Conservation (phyloP, 2,113 vertebrate genomes). For the Nymphicus hollandicus region DNA sequence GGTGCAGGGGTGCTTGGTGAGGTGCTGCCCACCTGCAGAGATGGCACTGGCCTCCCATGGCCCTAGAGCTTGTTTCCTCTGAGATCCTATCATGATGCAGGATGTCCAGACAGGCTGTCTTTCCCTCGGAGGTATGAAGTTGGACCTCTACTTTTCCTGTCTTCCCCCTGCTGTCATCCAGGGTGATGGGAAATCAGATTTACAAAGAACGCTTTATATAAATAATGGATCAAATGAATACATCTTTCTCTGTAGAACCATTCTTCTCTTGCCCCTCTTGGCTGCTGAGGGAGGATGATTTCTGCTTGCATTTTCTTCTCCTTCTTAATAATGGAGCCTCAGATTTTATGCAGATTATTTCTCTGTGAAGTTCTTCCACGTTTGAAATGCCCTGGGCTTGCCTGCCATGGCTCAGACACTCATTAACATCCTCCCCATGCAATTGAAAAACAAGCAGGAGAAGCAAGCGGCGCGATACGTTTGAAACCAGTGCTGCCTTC, state of each 20-base stretch:
- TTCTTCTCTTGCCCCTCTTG: constrained; percentile 46
- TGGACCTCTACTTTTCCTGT: constrained; percentile 35
- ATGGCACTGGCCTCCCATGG: background rate
- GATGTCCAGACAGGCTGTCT: background rate
- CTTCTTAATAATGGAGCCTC: constrained; percentile 48
- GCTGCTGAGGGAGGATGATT: constrained; percentile 23
- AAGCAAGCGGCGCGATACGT: background rate
- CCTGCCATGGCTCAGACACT: constrained; percentile 52
- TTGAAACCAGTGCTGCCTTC: background rate
- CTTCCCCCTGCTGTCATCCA: constrained; percentile 47
- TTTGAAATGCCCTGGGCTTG: constrained; percentile 66
- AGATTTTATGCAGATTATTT: constrained; percentile 67
- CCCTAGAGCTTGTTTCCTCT: background rate
- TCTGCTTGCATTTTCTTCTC: constrained; percentile 46
- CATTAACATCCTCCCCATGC: constrained; percentile 45
- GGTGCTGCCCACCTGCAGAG: background rate
- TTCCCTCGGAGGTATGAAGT: background rate
- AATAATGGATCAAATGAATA: constrained; percentile 71
- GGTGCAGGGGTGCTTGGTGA: background rate
- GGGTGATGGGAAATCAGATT: constrained; percentile 48
- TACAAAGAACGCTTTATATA: constrained; percentile 68
- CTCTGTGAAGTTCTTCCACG: constrained; percentile 62
- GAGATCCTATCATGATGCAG: background rate
- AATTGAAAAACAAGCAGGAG: constrained; percentile 35
- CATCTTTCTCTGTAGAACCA: constrained; percentile 45